phyloP scores from a whole-genome alignment of 2,113 vertebrate genomes.

The Dicentrarchus labrax region DNA sequence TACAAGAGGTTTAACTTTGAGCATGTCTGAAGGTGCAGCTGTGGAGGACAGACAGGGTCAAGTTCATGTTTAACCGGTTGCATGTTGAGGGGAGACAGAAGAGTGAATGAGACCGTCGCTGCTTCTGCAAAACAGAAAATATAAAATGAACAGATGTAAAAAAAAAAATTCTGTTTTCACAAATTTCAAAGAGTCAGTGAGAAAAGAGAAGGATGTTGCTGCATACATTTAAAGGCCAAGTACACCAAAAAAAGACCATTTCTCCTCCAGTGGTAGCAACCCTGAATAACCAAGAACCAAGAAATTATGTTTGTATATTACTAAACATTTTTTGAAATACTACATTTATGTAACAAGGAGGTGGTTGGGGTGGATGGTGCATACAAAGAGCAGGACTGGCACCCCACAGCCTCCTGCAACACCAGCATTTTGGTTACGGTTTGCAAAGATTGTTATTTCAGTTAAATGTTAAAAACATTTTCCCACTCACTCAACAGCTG shows the following conservation, averaged over 20 bases:
- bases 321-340: no score
- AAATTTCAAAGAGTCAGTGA: background rate
- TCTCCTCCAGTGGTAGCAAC: no score
- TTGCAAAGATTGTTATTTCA: no score
- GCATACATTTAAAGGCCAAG: background rate
- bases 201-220: background rate
- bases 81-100: background rate
- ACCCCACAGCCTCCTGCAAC: no score
- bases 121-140: background rate
- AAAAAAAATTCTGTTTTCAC: background rate
- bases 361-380: no score
- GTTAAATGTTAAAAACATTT: no score
- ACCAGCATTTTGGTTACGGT: no score
- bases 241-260: background rate
- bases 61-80: conserved; percentile 8
- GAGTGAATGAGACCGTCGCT: background rate
- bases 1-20: conserved; percentile 4
- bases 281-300: no score
- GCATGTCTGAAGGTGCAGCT: background rate
- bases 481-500: no score
- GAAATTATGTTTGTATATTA: no score
- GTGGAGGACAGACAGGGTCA: background rate
- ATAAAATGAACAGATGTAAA: background rate
- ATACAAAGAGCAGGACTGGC: no score
- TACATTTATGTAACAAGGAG: no score